Percentiles rank a stretch among this genome's conserved stretches.
phyloP scores from a whole-genome alignment of 2,113 vertebrate species.

The Daphoenositta chrysoptera region DNA sequence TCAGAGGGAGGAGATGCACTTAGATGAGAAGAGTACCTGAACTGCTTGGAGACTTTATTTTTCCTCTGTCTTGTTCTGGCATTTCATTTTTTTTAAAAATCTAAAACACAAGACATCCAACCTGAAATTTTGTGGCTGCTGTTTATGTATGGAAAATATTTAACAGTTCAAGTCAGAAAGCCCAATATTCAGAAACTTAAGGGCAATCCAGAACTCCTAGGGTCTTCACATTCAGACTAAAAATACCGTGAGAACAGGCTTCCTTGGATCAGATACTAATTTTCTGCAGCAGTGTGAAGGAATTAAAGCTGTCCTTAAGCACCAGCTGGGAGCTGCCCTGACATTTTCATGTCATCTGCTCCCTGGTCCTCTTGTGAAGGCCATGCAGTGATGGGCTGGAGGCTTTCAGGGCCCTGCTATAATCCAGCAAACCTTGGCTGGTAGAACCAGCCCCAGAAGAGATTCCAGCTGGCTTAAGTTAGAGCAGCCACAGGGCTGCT shows the following conservation, averaged over 20 bases:
- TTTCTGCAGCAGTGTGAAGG: neutral
- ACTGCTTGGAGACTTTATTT: neutral
- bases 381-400: neutral
- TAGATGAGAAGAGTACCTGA: neutral
- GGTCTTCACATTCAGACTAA: slow-evolving; percentile 33
- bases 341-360: slow-evolving; percentile 19
- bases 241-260: neutral
- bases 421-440: slow-evolving; percentile 37
- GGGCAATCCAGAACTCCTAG: slow-evolving; percentile 27
- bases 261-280: neutral
- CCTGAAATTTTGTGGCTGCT: slow-evolving; percentile 13
- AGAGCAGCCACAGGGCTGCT: slow-evolving; percentile 28
- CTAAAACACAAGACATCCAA: slow-evolving; percentile 13
- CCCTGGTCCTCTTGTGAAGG: neutral
- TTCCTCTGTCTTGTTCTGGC: neutral
- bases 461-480: slow-evolving; percentile 57
- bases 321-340: neutral
- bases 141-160: slow-evolving; percentile 30
- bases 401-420: neutral
- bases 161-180: slow-evolving; percentile 19
- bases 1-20: neutral
- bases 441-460: slow-evolving; percentile 25
- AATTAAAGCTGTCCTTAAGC: slow-evolving; percentile 21
- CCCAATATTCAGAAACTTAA: neutral
- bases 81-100: neutral